Conservation (phyloP, 2,797 vertebrate species). For the Glyptemys insculpta region DNA sequence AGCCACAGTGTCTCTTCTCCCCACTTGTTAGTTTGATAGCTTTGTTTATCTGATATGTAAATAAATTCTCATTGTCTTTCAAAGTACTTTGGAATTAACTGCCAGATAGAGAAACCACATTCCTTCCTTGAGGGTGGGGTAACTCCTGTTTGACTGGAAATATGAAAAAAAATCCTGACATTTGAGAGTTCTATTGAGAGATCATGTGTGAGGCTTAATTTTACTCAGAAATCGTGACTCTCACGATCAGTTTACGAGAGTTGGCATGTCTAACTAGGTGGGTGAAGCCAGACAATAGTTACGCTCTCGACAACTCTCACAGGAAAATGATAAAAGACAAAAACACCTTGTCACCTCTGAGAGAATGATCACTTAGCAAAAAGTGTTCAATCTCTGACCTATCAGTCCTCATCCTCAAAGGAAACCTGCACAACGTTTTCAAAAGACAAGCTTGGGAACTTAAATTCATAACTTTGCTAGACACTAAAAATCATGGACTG, state of each 20-base stretch:
- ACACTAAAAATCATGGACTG: background rate
- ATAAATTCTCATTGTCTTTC: background rate
- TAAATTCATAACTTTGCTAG: background rate
- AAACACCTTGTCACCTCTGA: background rate
- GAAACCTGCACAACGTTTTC: background rate
- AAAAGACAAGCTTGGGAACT: background rate
- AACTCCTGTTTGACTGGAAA: background rate
- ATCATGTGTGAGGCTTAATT: background rate
- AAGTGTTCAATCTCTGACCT: background rate
- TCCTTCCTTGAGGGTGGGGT: no score
- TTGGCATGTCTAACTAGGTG: no score
- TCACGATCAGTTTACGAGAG: background rate
- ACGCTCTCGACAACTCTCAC: no score
- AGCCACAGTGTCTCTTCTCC: no score
- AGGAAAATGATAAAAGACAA: background rate
- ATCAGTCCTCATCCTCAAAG: background rate
- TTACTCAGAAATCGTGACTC: background rate
- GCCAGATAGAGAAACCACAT: background rate
- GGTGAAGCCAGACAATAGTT: background rate
- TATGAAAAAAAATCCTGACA: background rate
- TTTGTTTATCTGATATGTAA: background rate
- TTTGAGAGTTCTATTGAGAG: background rate
- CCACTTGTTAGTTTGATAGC: background rate
- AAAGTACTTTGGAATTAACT: background rate
- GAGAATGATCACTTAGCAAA: no score